Conservation (phyloP, 2,797 vertebrate genomes). For the Rhadinocentrus ornatus region DNA sequence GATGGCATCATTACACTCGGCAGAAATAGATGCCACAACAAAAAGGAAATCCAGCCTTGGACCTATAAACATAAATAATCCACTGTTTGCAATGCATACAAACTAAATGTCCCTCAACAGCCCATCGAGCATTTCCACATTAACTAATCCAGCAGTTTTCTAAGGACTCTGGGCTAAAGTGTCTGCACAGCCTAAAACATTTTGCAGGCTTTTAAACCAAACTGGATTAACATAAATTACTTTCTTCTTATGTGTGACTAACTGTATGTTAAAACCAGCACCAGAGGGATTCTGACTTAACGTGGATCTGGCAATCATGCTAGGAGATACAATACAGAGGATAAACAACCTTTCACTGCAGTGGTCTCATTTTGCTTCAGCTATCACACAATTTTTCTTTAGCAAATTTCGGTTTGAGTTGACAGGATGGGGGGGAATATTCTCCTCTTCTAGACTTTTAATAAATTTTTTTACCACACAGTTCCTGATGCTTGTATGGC, state of each 20-base stretch:
- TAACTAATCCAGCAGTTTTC: neutral
- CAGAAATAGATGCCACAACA: neutral
- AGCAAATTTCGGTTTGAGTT: constrained; percentile 10
- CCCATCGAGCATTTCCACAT: neutral
- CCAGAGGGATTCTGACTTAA: neutral
- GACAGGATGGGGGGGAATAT: neutral
- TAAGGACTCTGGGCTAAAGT: neutral
- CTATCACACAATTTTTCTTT: neutral
- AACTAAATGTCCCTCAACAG: neutral
- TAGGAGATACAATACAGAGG: neutral
- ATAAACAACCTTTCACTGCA: neutral
- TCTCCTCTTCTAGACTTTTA: constrained; percentile 1
- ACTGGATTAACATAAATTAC: neutral
- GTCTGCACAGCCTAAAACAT: constrained; percentile 4
- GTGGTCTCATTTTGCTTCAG: neutral
- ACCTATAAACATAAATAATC: neutral
- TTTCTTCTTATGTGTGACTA: constrained; percentile 4
- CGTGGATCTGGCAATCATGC: neutral
- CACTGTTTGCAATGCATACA: neutral
- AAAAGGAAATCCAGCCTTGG: neutral
- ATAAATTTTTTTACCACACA: neutral
- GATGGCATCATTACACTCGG: neutral
- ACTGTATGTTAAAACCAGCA: constrained; percentile 12
- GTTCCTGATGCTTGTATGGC: constrained; percentile 2
- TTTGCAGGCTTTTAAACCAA: neutral